Base-by-base conservation (phyloP, 1,140 invertebrate genomes). In the Bombyx mandarina region DNA sequence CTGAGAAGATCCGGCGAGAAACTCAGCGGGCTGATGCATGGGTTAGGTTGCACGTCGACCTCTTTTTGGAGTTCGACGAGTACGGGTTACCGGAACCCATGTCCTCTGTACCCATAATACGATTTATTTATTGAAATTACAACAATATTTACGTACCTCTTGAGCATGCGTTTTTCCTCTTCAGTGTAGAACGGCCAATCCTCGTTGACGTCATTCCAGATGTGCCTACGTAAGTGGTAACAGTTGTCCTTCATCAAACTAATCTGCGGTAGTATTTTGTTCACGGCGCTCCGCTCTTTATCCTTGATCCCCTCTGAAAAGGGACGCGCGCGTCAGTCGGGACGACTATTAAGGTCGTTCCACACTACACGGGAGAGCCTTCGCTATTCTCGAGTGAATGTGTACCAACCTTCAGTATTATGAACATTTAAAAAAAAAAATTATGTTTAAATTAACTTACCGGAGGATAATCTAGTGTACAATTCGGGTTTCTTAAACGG, bases 171-270 rank as follows among this genome's bases (percentile, higher is more conserved):
- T 79, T 91, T 91, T 75, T 99, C 97, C 71, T 96, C 93, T 61
- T 97, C 95, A 43, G 93, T 92, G 75, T 97, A 98, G 88, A 94
- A 97, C 46, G 95, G 94, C 97, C 97, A 99, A 77, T 98, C 96
- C 73, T 96, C 94, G 69, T 95, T 93, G 52, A 99, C 96, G 76
- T 98, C 96, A 78, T 95, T 96, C 95, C 96, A 98, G 62, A 95
- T 89, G 71, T 94, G 91, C 69, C 94, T 93, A 54, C 93, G 91
- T 75, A 99, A 89, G 73, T 95, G 92, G 87, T 96, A 98, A 64
- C 92, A 93, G 88, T 98, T 98, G 82, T 97, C 95, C 75, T 94
- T 93, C 76, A 95, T 89, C 49, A 83, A 88, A 57, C 95, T 93
- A 59, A 98, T 92, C 77, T 94, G 92, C 65, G 92, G 93, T 65